phyloP scores from a whole-genome alignment of 1,140 invertebrate species.

The Brachionus sp. region DNA sequence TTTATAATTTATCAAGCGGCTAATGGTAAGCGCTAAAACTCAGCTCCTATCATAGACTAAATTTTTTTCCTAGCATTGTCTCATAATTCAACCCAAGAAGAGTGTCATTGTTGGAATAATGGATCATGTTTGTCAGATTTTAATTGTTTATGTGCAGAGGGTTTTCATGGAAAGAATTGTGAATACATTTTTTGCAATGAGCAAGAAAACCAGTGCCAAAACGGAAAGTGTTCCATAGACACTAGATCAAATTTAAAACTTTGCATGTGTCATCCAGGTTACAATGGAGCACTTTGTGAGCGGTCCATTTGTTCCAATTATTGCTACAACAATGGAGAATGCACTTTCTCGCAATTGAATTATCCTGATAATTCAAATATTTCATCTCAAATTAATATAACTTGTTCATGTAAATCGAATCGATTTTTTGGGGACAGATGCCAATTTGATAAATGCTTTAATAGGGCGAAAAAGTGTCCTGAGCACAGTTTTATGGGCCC shows the following conservation, averaged over 20 bases:
- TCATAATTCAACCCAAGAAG: background rate
- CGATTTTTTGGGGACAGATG: constrained; percentile 1
- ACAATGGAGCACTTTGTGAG: constrained; percentile 4
- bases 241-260: background rate
- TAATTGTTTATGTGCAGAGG: background rate
- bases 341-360: background rate
- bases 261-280: background rate
- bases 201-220: background rate
- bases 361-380: background rate
- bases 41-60: background rate
- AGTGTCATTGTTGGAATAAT: background rate
- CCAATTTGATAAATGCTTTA: constrained; percentile 31
- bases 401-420: constrained; percentile 10
- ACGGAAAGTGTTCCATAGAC: background rate
- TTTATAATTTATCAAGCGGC: background rate
- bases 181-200: background rate
- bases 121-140: background rate
- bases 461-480: background rate
- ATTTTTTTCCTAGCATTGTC: background rate
- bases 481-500: background rate
- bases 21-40: background rate
- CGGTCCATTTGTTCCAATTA: background rate
- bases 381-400: background rate
- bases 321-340: constrained; percentile 14
- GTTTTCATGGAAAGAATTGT: constrained; percentile 1